A percentile compares a stretch with the other conserved stretches of the same genome.
phyloP scores from a whole-genome alignment of 2,797 vertebrate species.

The Ispidina picta region DNA sequence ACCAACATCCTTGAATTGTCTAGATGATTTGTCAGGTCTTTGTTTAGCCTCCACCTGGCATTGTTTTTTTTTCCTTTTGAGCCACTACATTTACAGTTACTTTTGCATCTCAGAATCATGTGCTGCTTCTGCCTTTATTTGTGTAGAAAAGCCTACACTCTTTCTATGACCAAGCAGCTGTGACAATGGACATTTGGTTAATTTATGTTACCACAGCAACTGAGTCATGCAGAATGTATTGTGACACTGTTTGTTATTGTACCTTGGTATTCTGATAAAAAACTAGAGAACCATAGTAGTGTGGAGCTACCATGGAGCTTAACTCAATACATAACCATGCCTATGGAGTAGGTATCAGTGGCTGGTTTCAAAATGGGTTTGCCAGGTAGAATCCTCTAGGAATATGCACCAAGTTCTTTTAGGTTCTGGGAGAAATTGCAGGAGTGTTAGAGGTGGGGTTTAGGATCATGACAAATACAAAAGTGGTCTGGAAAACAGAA shows the following conservation, averaged over 20 bases:
- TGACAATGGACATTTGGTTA: slow-evolving; percentile 5
- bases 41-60: background rate
- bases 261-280: slow-evolving; percentile 8
- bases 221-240: background rate
- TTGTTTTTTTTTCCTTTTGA: background rate
- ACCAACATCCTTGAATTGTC: background rate
- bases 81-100: background rate
- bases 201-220: slow-evolving; percentile 56
- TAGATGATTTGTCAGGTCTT: background rate
- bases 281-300: background rate
- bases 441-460: background rate
- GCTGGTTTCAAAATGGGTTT: background rate
- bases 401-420: background rate
- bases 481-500: background rate
- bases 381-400: background rate
- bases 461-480: background rate
- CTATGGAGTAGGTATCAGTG: background rate
- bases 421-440: background rate
- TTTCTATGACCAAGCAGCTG: background rate
- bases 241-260: background rate
- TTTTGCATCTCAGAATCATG: background rate
- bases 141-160: background rate
- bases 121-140: background rate
- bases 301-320: background rate
- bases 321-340: fast-evolving